Conservation (phyloP, 2,888 invertebrate species). For the Neoaliturus tenellus region DNA sequence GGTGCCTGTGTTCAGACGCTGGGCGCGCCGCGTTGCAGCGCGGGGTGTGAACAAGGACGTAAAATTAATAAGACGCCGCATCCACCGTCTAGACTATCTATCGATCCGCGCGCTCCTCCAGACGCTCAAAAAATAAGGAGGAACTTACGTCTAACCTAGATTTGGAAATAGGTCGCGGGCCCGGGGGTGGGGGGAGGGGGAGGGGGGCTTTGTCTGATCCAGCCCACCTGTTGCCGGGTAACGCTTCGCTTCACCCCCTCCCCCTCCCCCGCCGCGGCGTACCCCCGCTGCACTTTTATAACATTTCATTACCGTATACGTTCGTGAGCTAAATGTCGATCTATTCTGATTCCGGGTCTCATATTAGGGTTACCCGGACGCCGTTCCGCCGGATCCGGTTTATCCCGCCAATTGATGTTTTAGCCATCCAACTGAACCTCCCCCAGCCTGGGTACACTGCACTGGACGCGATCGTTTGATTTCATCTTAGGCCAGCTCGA, state of each 20-base stretch:
- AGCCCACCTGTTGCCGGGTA: conserved; percentile 58
- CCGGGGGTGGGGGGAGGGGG: conserved; percentile 26
- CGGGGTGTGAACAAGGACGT: conserved; percentile 47
- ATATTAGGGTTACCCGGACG: conserved; percentile 1
- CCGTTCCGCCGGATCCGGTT: not conserved
- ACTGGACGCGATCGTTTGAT: too few relatives aligned
- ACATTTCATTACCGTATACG: conserved; percentile 40
- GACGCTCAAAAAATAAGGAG: conserved; percentile 60
- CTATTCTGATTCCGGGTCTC: conserved; percentile 28
- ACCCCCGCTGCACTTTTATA: conserved; percentile 49
- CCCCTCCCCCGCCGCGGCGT: not conserved
- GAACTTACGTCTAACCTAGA: conserved; percentile 60
- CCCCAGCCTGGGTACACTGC: not conserved
- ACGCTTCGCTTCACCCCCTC: conserved; percentile 43
- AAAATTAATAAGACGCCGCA: conserved; percentile 54
- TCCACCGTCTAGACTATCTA: conserved; percentile 48
- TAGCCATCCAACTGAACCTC: not conserved
- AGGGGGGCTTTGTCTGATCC: conserved; percentile 51
- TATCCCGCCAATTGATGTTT: conserved; percentile 7
- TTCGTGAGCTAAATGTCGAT: conserved; percentile 27
- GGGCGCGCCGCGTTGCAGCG: not conserved
- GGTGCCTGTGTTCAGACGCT: too few relatives aligned
- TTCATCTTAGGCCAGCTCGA: too few relatives aligned
- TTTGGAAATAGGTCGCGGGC: conserved; percentile 60
- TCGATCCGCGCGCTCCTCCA: conserved; percentile 55